A percentile compares a stretch with the other conserved stretches of the same genome.
Conservation (phyloP, 1,140 invertebrate genomes). For the Nasonia vitripennis region DNA sequence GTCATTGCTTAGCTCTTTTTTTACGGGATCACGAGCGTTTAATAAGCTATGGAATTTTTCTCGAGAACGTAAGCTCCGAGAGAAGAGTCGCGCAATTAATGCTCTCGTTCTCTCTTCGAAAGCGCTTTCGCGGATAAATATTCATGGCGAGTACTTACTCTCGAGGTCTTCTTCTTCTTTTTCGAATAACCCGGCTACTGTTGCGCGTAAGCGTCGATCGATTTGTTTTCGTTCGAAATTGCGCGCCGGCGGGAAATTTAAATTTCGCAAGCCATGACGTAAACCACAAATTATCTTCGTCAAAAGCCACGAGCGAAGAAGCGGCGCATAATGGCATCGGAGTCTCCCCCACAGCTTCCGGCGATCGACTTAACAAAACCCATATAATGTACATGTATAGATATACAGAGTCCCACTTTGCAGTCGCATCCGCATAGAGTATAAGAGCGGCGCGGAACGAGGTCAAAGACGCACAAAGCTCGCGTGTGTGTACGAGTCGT, state of each 20-base stretch:
- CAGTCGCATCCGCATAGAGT: no score
- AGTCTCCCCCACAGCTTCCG: background rate
- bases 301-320: background rate
- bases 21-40: background rate
- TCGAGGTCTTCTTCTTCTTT: background rate
- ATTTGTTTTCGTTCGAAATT: no score
- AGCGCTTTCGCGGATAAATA: slow-evolving; percentile 18
- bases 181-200: no score
- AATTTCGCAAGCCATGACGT: background rate
- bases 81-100: slow-evolving; percentile 1
- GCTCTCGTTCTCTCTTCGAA: background rate
- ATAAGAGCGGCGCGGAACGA: background rate
- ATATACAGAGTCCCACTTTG: background rate
- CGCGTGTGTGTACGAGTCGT: no score
- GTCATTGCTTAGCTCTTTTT: background rate
- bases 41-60: slow-evolving; percentile 40
- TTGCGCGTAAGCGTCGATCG: no score
- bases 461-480: slow-evolving; percentile 12
- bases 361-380: background rate
- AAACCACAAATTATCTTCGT: background rate
- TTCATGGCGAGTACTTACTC: slow-evolving; percentile 1
- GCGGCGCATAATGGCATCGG: background rate
- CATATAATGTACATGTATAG: background rate
- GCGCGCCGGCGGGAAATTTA: background rate
- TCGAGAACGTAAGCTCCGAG: background rate